Evolutionary conservation across 2,113 vertebrate species (phyloP), one percentile per base, ranked within the genome.

Genomic region (Psilopsiagon aurifrons): DNA sequence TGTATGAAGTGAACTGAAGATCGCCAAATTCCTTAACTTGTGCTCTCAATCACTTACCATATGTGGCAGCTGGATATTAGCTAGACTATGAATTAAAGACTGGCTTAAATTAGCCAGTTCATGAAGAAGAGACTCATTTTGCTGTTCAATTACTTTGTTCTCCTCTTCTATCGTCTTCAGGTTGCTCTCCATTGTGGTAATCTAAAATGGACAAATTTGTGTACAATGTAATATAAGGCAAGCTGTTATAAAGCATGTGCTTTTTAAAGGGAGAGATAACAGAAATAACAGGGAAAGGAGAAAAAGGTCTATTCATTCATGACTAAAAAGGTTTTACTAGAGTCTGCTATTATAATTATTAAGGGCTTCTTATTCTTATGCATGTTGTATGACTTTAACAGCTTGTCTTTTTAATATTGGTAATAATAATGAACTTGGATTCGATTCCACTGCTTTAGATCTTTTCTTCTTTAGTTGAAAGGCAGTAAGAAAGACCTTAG

Each of bases 61-160:
- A 98, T 99, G 99, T 91, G 99, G 99, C 95, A 99, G 99, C 99
- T 99, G 99, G 98, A 99, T 99, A 98, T 99, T 99, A 98, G 99
- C 99, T 97, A 99, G 99, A 98, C 98, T 99, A 98, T 99, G 99
- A 98, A 99, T 99, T 98, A 99, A 98, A 98, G 99, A 99, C 98
- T 99, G 99, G 98, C 99, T 99, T 98, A 99, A 98, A 98, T 98
- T 98, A 98, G 99, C 99, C 98, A 99, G 97, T 98, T 99, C 99
- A 96, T 99, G 99, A 98, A 99, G 99, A 93, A 99, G 99, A 97
- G 99, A 99, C 98, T 99, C 99, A 97, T 99, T 99, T 98, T 99
- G 99, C 98, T 99, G 99, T 98, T 99, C 99, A 97, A 99, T 99
- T 97, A 99, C 99, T 98, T 99, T 99, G 98, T 99, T 99, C 98